Evolutionary conservation across 2,888 invertebrate genomes (phyloP).

Genomic region (Copidosoma aretas): DNA sequence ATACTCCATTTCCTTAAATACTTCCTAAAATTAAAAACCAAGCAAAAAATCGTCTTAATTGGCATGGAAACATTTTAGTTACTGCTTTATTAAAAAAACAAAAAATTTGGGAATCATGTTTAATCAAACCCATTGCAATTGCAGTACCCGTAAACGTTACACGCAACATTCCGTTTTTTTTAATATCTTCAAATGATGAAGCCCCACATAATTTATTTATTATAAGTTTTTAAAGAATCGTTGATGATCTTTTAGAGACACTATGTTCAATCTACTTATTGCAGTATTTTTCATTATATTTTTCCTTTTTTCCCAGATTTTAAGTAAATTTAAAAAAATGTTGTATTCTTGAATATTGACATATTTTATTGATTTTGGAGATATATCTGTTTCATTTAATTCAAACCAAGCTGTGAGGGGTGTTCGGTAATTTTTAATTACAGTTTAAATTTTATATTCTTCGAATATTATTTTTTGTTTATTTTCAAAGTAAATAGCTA

Average conservation of each 20-base stretch:
- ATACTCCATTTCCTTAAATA: background rate
- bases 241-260: background rate
- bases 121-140: background rate
- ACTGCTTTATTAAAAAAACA: background rate
- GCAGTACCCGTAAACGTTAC: background rate
- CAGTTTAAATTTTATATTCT: constrained; percentile 26
- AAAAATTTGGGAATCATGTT: background rate
- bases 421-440: constrained; percentile 24
- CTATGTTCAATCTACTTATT: background rate
- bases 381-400: constrained; percentile 25
- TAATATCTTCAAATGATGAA: background rate
- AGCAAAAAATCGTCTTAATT: background rate
- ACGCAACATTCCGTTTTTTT: background rate
- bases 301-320: background rate
- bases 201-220: background rate
- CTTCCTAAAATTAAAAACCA: constrained; percentile 2
- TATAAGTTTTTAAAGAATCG: background rate
- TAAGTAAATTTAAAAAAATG: background rate
- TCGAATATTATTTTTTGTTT: constrained; percentile 22
- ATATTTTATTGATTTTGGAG: constrained; percentile 5
- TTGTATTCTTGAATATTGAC: constrained; percentile 2
- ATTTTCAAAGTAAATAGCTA: background rate
- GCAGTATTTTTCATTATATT: background rate
- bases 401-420: constrained; percentile 37
- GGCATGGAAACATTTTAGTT: background rate